Evolutionary conservation across 2,113 vertebrate genomes (phyloP).

Genomic region (Oncorhynchus mykiss): DNA sequence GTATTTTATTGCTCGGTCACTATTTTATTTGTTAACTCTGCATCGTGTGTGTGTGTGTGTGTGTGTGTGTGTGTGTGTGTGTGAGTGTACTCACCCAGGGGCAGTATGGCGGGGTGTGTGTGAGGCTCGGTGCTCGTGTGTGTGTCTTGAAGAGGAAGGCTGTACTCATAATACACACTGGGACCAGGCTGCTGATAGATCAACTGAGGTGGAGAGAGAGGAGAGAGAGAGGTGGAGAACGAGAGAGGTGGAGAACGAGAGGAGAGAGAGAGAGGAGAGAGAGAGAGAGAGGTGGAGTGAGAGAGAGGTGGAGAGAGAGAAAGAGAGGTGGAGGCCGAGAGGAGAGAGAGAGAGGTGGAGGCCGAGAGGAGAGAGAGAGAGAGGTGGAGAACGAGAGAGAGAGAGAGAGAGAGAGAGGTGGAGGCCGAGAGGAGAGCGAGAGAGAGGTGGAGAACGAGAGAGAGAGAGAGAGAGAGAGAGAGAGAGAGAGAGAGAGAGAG

Average conservation of each 20-base stretch:
- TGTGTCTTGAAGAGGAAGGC: conserved; percentile 39
- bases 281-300: no score
- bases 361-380: accelerated
- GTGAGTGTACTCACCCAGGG: background rate
- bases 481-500: accelerated
- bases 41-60: background rate
- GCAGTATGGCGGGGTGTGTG: background rate
- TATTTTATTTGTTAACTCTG: no score
- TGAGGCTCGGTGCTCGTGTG: background rate
- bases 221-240: background rate
- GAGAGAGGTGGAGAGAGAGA: no score
- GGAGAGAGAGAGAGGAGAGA: no score
- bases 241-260: background rate
- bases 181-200: conserved; percentile 74
- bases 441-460: no score
- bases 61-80: background rate
- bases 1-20: no score
- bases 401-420: background rate
- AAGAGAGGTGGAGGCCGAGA: no score
- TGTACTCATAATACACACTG: conserved; percentile 68
- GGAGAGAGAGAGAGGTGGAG: background rate
- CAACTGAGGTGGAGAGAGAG: conserved; percentile 51
- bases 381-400: no score
- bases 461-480: accelerated
- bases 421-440: no score